These are phyloP conservation scores for Lontra canadensis DNA, from an alignment of 2,113 vertebrate species.

Conservation along the genomic window DNA sequence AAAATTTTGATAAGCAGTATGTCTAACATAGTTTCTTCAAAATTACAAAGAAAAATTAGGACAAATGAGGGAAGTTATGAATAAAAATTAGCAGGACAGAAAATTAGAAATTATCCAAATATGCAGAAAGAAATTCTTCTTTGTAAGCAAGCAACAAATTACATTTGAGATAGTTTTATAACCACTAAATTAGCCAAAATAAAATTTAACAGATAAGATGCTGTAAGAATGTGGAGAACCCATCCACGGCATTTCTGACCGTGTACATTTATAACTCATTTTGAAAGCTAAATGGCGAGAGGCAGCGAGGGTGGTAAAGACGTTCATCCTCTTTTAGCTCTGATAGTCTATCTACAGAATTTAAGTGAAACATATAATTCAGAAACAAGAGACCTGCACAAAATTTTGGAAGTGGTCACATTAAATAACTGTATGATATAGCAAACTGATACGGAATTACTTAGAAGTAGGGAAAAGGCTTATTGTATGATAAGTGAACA, in stretches of 20 bases:
- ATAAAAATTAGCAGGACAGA: conserved; percentile 26
- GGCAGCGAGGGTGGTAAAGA: background rate
- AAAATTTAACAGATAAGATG: background rate
- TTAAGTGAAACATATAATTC: background rate
- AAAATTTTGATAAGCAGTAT: background rate
- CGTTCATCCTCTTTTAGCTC: background rate
- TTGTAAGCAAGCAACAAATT: background rate
- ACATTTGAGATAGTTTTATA: background rate
- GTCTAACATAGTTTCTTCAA: background rate
- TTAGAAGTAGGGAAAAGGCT: background rate
- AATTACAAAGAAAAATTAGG: background rate
- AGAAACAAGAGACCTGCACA: background rate
- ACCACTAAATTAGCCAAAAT: background rate
- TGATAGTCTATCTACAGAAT: background rate
- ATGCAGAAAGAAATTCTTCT: background rate
- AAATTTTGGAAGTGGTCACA: background rate
- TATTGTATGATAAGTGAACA: background rate
- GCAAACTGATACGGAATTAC: background rate
- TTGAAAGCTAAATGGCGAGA: background rate
- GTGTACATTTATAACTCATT: background rate
- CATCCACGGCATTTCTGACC: background rate
- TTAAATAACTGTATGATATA: background rate
- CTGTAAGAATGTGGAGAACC: background rate
- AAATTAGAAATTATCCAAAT: conserved; percentile 10
- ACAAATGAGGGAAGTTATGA: background rate